Base-by-base conservation (phyloP, 2,888 invertebrate genomes). In the Anaspis maculata region DNA sequence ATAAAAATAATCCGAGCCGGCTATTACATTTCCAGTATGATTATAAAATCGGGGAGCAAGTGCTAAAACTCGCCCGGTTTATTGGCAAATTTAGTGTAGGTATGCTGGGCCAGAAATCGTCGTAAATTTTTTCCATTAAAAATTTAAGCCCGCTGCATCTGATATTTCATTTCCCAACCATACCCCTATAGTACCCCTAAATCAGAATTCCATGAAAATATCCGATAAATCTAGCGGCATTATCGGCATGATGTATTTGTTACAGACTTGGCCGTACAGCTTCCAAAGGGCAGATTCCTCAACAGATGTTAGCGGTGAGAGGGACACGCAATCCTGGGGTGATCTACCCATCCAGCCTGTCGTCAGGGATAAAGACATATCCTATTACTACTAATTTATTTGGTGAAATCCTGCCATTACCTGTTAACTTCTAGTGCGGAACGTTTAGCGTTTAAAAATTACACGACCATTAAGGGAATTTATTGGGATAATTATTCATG, bases 181-280 rank as follows among this genome's bases (percentile, higher is more conserved):
- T n/a, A n/a, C n/a, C n/a, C n/a, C n/a, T n/a, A n/a, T n/a, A n/a
- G n/a, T n/a, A n/a, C n/a, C n/a, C n/a, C n/a, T n/a, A n/a, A n/a
- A n/a, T n/a, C n/a, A n/a, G n/a, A n/a, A n/a, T n/a, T n/a, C n/a
- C n/a, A n/a, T n/a, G n/a, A n/a, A n/a, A n/a, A n/a, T n/a, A n/a
- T n/a, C n/a, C n/a, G 9, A 19, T 19, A 19, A 19, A 19, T 19
- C 19, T 5, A 9, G 19, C 9, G 19, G n/a, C n/a, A n/a, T n/a
- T n/a, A n/a, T n/a, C n/a, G n/a, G n/a, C n/a, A n/a, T n/a, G n/a
- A n/a, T n/a, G n/a, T n/a, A n/a, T n/a, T 19, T 6, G 9, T 19
- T 19, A 14, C 73, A 84, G 84, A 82, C 82, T n/a, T 84, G 84
- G 84, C 84, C 84, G 1, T 84, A 83, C 54, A 80, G 80, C 36